Evolutionary conservation across 2,888 invertebrate species (phyloP), one percentile per base, ranked within the genome.

Genomic region (Dromius quadrimaculatus): DNA sequence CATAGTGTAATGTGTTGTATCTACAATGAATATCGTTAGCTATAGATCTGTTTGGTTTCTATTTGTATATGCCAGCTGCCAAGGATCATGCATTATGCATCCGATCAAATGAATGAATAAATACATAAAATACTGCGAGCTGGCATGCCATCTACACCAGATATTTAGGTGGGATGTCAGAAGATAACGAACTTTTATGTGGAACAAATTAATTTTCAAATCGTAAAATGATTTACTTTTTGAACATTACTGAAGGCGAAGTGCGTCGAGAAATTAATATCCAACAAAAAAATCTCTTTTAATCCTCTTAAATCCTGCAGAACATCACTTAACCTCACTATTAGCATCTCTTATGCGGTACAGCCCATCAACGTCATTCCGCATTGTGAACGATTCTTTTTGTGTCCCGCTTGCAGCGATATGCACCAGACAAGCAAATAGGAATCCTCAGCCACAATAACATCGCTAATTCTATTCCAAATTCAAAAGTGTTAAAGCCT

Each of bases 401-500:
- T 54, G 50, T 23, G 28, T 20, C 19, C 47, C 45, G 50, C 50
- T 54, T 54, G 50, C 28, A 54, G 50, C 50, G 36, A 36, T 36
- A 36, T 36, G n/a, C 36, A n/a, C 3, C 9, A n/a, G 36, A 36
- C n/a, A 17, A 41, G 41, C 8, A 54, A 15, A 32, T 32, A 59
- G 59, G 36, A 59, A 59, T 20, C 19, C 19, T 59, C 65, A 32
- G 64, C 66, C 66, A 66, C 66, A 66, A 66, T 66, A 66, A 66
- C 54, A 66, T 28, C 23, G 54, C 36, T 66, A 66, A 66, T 66
- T 66, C 66, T 57, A 66, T 66, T 66, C 41, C 41, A 57, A 17
- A 66, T 66, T 66, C 54, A 54, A 66, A 66, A 66, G 66, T 66
- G 66, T 66, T 66, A 66, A 66, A 66, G 36, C 66, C 65, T 22